A percentile compares a stretch with the other conserved stretches of the same genome.
Conservation (phyloP, 30 jellyfish, hydroid and myxozoan genomes). For the Chrysaora quinquecirrha region DNA sequence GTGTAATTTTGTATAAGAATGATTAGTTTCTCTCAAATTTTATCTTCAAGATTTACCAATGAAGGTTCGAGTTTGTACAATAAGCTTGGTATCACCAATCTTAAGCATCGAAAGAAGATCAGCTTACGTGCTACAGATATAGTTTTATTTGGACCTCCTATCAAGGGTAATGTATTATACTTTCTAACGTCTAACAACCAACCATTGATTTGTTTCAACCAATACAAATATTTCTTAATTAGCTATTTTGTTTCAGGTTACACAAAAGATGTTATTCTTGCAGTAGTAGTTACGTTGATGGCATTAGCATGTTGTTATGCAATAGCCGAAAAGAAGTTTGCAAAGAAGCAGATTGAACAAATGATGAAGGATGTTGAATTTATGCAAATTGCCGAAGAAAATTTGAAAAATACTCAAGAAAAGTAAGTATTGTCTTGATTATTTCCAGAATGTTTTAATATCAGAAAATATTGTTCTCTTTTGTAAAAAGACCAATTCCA, state of each 20-base stretch:
- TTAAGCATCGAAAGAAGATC: slow-evolving; percentile 81
- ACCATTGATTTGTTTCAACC: no score
- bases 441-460: no score
- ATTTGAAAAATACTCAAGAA: slow-evolving; percentile 70
- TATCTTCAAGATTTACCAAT: slow-evolving; percentile 67
- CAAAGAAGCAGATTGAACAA: slow-evolving; percentile 83
- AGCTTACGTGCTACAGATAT: slow-evolving; percentile 85
- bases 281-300: slow-evolving; percentile 56
- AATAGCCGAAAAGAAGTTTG: slow-evolving; percentile 61
- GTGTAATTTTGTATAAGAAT: not conserved
- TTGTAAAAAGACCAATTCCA: no score
- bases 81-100: slow-evolving; percentile 78
- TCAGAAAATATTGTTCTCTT: no score
- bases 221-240: no score
- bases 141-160: slow-evolving; percentile 88
- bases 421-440: slow-evolving; percentile 50
- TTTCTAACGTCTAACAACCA: no score
- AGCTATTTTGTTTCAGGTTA: slow-evolving; percentile 55
- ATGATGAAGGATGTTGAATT: slow-evolving; percentile 88
- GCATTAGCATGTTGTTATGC: slow-evolving; percentile 81
- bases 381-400: slow-evolving; percentile 88
- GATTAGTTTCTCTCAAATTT: not conserved
- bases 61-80: slow-evolving; percentile 63
- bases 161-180: slow-evolving; percentile 59
- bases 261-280: slow-evolving; percentile 60